These are phyloP conservation scores for Clupea harengus DNA, from an alignment of 2,113 vertebrate genomes.

Conservation along the genomic window DNA sequence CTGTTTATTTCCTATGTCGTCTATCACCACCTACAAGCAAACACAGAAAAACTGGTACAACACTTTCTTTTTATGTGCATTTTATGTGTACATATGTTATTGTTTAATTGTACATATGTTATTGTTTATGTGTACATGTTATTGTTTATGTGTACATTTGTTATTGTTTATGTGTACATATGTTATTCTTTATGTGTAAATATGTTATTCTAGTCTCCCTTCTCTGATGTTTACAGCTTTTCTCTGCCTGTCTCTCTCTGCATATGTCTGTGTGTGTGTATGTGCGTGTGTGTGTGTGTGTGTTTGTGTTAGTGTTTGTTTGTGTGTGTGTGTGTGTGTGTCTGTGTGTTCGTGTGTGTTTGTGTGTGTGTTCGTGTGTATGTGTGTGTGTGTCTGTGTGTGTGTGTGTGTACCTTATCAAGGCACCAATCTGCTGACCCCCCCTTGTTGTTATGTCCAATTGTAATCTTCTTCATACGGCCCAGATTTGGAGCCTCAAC, in stretches of 20 bases:
- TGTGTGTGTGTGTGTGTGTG: too few species aligned
- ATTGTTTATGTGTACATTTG: too few species aligned
- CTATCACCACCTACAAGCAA: slow-evolving; percentile 80
- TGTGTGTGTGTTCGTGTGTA: too few species aligned
- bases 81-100: background rate
- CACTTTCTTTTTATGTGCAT: background rate
- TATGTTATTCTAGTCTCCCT: background rate
- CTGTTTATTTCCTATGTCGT: slow-evolving; percentile 94
- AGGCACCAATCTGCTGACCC: slow-evolving; percentile 94
- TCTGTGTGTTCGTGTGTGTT: too few species aligned
- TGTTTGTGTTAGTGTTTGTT: too few species aligned
- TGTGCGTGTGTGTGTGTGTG: too few species aligned
- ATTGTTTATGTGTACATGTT: too few species aligned
- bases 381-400: background rate
- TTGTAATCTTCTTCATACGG: slow-evolving; percentile 85
- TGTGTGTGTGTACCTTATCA: slow-evolving; percentile 75
- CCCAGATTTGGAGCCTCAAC: slow-evolving; percentile 90
- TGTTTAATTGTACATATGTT: too few species aligned
- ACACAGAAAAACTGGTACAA: background rate
- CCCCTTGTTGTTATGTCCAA: slow-evolving; percentile 96
- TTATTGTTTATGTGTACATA: background rate
- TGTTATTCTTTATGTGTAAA: background rate
- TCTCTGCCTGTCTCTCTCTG: background rate
- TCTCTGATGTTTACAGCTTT: too few species aligned
- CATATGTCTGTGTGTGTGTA: background rate